phyloP scores from a whole-genome alignment of 2,113 vertebrate species.

The Misgurnus anguillicaudatus region DNA sequence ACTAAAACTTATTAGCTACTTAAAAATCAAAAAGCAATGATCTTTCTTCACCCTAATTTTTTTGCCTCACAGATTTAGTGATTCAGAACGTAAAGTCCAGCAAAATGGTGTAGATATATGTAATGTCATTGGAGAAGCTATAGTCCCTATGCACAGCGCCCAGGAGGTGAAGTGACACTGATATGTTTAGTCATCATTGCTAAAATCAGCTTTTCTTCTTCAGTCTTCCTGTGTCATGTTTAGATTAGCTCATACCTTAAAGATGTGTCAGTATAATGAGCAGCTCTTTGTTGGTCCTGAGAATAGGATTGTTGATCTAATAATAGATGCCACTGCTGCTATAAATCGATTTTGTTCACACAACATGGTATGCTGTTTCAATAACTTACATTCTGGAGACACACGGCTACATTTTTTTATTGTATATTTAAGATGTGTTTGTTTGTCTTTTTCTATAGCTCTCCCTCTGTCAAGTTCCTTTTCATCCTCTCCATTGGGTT shows the following conservation, averaged over 20 bases:
- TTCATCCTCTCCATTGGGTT: conserved; percentile 61
- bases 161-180: conserved; percentile 2
- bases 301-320: neutral
- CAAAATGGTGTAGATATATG: neutral
- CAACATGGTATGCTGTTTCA: neutral
- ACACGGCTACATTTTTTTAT: neutral
- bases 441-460: conserved; percentile 55
- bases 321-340: neutral
- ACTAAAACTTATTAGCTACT: no score
- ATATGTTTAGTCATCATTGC: neutral
- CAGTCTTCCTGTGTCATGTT: neutral
- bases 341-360: neutral
- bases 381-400: neutral
- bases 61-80: neutral
- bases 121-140: neutral
- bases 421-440: conserved; percentile 6
- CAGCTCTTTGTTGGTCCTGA: neutral
- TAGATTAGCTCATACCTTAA: neutral
- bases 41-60: no score
- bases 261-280: conserved; percentile 3
- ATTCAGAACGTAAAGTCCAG: no score
- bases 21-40: no score
- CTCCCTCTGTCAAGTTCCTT: conserved; percentile 59
- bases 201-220: conserved; percentile 18
- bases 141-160: neutral